phyloP scores from a whole-genome alignment of 2,888 invertebrate genomes.

The Nephrocerus scutellatus region DNA sequence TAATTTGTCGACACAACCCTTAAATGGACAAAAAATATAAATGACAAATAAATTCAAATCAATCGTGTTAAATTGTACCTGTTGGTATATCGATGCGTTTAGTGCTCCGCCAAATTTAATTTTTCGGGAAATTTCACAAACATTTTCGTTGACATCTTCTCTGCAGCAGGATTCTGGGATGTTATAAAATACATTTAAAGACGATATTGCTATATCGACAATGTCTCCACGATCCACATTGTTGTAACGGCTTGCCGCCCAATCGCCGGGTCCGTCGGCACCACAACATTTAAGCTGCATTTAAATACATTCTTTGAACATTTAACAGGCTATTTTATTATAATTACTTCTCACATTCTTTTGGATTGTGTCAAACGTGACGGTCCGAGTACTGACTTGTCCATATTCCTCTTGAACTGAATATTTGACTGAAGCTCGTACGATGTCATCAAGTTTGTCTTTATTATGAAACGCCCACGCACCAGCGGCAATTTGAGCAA shows the following conservation, averaged over 20 bases:
- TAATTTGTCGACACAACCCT: constrained; percentile 65
- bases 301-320: too few relatives aligned
- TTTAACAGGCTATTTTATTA: too few relatives aligned
- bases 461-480: constrained; percentile 70
- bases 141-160: constrained; percentile 44
- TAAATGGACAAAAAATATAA: constrained; percentile 25
- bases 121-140: constrained; percentile 51
- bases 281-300: constrained; percentile 73
- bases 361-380: constrained; percentile 62
- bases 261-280: constrained; percentile 63
- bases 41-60: neutral
- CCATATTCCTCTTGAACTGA: constrained; percentile 61
- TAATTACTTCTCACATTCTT: constrained; percentile 52
- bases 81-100: constrained; percentile 49
- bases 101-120: constrained; percentile 48
- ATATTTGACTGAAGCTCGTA: constrained; percentile 56
- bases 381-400: constrained; percentile 51
- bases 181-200: constrained; percentile 51
- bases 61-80: constrained; percentile 40
- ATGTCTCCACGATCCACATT: constrained; percentile 48
- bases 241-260: constrained; percentile 59
- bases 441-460: constrained; percentile 58
- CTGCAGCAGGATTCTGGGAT: constrained; percentile 58
- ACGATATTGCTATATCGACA: constrained; percentile 50
- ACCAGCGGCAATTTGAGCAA: constrained; percentile 69